Evolutionary conservation across 2,113 vertebrate genomes (phyloP).

Genomic region (Saguinus imperator): DNA sequence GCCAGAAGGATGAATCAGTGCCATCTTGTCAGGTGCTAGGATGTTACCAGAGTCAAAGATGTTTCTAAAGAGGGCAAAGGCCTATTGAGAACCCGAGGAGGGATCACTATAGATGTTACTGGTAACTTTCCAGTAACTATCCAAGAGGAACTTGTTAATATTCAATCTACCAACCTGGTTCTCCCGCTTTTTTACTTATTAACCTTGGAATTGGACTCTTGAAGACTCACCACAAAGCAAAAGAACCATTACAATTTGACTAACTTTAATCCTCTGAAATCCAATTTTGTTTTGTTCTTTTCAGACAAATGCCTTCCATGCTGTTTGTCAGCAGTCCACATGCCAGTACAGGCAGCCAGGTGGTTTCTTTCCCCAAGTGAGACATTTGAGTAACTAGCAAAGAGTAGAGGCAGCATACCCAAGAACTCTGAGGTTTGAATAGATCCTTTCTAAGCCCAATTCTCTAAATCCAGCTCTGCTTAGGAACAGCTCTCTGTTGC

Average conservation of each 20-base stretch:
- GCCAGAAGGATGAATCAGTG: neutral
- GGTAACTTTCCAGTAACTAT: neutral
- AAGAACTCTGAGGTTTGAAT: neutral
- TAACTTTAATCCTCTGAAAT: conserved; percentile 64
- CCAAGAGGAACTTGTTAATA: neutral
- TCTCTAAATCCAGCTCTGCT: neutral
- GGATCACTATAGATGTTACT: neutral
- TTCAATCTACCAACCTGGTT: neutral
- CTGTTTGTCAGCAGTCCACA: neutral
- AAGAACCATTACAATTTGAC: conserved; percentile 28
- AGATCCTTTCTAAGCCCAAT: neutral
- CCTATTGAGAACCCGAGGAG: neutral
- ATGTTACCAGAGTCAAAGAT: neutral
- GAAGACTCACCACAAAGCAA: conserved; percentile 30
- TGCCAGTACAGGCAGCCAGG: neutral
- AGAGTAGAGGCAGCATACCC: neutral
- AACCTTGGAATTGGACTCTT: conserved; percentile 11
- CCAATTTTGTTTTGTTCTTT: conserved; percentile 39
- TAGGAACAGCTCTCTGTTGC: neutral
- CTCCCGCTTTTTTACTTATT: conserved; percentile 23
- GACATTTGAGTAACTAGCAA: neutral
- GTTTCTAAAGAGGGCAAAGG: neutral
- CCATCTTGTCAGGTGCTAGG: neutral
- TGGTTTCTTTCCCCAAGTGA: neutral
- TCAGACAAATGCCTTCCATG: neutral